A percentile compares a stretch with the other conserved stretches of the same genome.
Conservation (phyloP, 2,797 vertebrate species). For the Sphenodon punctatus region DNA sequence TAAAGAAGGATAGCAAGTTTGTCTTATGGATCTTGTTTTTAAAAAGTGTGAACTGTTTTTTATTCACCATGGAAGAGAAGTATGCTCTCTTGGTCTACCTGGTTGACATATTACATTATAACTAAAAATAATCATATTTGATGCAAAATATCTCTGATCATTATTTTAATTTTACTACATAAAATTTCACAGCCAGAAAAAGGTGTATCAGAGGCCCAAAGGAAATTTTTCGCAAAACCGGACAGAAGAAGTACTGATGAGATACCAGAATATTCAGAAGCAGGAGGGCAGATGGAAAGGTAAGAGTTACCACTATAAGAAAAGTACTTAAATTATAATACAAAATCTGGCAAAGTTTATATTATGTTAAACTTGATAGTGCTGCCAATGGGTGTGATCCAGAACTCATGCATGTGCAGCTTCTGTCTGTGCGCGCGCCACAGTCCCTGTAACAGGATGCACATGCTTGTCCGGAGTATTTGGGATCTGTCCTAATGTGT, state of each 20-base stretch:
- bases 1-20: too few species aligned
- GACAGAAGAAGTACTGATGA: background rate
- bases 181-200: background rate
- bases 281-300: background rate
- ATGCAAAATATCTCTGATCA: background rate
- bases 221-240: background rate
- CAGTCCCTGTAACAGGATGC: too few species aligned
- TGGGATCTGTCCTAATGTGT: too few species aligned
- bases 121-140: background rate
- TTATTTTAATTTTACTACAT: background rate
- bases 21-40: too few species aligned
- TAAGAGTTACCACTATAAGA: background rate
- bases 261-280: background rate
- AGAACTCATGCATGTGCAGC: too few species aligned
- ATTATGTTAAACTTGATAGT: background rate
- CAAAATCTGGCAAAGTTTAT: background rate
- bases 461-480: too few species aligned
- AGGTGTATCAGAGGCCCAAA: background rate
- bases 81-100: too few species aligned
- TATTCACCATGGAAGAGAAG: too few species aligned
- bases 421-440: too few species aligned
- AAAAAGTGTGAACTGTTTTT: too few species aligned
- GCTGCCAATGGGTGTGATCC: too few species aligned
- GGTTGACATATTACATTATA: too few species aligned
- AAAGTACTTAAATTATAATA: background rate